Percentiles rank a stretch among this genome's conserved stretches.
Evolutionary conservation across 2,888 invertebrate genomes (phyloP).

Genomic region (Agrotis exclamationis): DNA sequence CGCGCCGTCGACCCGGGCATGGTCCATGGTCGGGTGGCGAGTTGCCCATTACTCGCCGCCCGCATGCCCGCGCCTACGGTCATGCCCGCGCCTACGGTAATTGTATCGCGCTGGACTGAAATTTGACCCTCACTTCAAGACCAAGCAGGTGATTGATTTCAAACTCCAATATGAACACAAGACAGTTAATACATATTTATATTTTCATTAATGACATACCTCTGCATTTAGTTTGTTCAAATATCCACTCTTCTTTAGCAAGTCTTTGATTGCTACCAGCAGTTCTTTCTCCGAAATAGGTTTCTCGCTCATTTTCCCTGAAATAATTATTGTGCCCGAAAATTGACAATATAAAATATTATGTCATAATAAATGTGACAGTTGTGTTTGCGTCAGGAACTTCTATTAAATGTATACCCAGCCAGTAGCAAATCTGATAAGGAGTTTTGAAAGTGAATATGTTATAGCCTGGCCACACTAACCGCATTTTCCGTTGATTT

Average conservation of each 20-base stretch:
- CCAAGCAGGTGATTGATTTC: not conserved
- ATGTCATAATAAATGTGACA: slow-evolving; percentile 10
- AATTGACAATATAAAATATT: not conserved
- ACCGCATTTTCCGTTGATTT: too few species aligned
- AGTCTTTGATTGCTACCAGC: slow-evolving; percentile 82
- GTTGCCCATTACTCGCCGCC: too few species aligned
- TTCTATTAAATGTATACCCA: not conserved
- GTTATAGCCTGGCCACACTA: too few species aligned
- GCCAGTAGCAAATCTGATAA: not conserved
- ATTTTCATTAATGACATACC: slow-evolving; percentile 76
- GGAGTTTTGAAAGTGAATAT: not conserved
- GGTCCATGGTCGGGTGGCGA: too few species aligned
- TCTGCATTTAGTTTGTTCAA: slow-evolving; percentile 86
- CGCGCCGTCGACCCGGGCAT: too few species aligned
- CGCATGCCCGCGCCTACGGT: too few species aligned
- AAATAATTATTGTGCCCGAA: slow-evolving; percentile 1
- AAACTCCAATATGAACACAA: not conserved
- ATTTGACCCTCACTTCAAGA: too few species aligned
- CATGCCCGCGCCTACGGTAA: too few species aligned
- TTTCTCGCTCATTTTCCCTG: slow-evolving; percentile 77
- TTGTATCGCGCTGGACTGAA: too few species aligned
- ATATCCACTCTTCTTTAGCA: slow-evolving; percentile 83
- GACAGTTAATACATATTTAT: rapidly evolving
- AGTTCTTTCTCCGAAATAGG: slow-evolving; percentile 83
- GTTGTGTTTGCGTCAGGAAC: not conserved